Base-by-base conservation (phyloP, 1,140 invertebrate genomes). In the Bombus confusus region DNA sequence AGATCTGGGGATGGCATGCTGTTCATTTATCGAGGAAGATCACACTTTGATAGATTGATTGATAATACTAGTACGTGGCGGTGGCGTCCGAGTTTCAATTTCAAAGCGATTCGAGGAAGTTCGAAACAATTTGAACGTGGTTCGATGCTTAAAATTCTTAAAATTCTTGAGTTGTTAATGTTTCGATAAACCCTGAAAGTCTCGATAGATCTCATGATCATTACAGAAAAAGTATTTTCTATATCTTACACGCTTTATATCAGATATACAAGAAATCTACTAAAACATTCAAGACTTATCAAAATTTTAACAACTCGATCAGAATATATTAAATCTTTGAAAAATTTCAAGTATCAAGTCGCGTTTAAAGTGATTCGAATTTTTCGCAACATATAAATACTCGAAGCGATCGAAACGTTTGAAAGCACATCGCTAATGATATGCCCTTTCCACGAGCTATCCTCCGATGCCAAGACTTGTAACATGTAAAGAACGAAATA, bases 401-500 rank as follows among this genome's bases (percentile, higher is more conserved):
- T 62, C 59, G 28, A 28, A 62, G 12, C 57, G 57, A 28, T 12
- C 57, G 25, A 28, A 59, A 59, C 12, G 59, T 62, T 62, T 62
- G 59, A 62, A 62, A 62, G 59, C 59, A 52, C 59, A n/a, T 62
- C 59, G 59, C 28, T 34, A 43, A 13, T 57, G 10, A 12, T 75
- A 34, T 31, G 62, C 66, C 43, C 66, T 77, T 83, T 83, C 59
- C 74, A 34, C 81, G 62, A 77, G 62, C 52, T 15, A 31, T 2
- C 18, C 37, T 31, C 8, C 62, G 73, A 52, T 39, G 66, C 75
- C 8, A 18, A 59, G 83, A 72, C 83, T 84, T 66, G 83, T 84
- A 62, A 71, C 76, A 18, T 52, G 15, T n/a, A 5, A 43, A 34
- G 3, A 1, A 34, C n/a, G 28, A 62, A 25, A 10, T 52, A 34